A percentile compares a stretch with the other conserved stretches of the same genome.
Evolutionary conservation across 1,140 invertebrate genomes (phyloP).

Genomic region (Popillia japonica): DNA sequence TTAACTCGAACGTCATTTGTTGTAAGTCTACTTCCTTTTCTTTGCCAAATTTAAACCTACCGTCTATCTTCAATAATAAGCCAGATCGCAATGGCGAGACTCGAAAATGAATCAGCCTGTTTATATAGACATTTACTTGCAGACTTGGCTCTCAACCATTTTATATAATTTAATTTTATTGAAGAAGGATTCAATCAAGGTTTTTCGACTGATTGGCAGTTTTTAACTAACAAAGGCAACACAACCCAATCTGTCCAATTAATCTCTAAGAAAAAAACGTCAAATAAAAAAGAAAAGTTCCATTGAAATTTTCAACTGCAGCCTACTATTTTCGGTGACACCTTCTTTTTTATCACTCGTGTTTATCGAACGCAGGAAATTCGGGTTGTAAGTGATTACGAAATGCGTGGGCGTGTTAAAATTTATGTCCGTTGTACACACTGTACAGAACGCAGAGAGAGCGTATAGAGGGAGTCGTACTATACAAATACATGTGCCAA

Average conservation of each 20-base stretch:
- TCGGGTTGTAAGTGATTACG: constrained; percentile 27
- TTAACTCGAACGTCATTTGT: too few relatives aligned
- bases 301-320: neutral
- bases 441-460: too few relatives aligned
- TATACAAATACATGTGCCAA: constrained; percentile 53
- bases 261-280: neutral
- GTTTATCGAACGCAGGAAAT: constrained; percentile 26
- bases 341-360: neutral
- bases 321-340: constrained; percentile 22
- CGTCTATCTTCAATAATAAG: too few relatives aligned
- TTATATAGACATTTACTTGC: too few relatives aligned
- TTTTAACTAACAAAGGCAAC: neutral
- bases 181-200: neutral
- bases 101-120: too few relatives aligned
- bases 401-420: constrained; percentile 42
- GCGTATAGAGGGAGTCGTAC: too few relatives aligned
- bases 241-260: neutral
- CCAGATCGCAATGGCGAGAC: too few relatives aligned
- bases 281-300: neutral
- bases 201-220: neutral
- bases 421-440: constrained; percentile 50
- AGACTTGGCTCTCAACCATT: too few relatives aligned
- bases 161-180: too few relatives aligned
- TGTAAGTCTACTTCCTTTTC: too few relatives aligned
- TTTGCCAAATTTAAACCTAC: too few relatives aligned